These are phyloP conservation scores for Peromyscus eremicus DNA, from an alignment of 2,797 vertebrate species.

Conservation along the genomic window DNA sequence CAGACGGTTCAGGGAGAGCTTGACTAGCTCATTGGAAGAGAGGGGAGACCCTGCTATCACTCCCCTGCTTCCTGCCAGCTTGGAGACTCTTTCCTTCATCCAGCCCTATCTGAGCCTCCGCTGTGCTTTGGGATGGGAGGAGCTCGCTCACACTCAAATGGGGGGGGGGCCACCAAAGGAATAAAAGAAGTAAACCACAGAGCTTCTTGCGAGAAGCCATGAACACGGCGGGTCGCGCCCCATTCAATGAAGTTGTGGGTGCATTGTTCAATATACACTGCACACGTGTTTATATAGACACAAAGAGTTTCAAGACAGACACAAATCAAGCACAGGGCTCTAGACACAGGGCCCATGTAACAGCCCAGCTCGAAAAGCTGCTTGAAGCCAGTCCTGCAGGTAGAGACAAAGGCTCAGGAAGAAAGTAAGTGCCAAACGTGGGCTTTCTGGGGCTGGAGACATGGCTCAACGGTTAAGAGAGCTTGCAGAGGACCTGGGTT, in stretches of 20 bases:
- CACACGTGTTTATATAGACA: background rate
- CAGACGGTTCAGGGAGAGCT: background rate
- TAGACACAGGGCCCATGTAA: background rate
- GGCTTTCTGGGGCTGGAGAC: background rate
- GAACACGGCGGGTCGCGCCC: background rate
- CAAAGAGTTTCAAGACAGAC: background rate
- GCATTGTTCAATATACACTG: background rate
- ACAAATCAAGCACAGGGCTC: background rate
- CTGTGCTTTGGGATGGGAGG: background rate
- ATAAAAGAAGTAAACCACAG: background rate
- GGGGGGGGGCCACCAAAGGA: background rate
- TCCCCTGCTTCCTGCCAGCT: background rate
- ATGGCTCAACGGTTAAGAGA: background rate
- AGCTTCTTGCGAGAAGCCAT: too few relatives aligned
- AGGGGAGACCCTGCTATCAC: background rate
- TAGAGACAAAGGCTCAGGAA: background rate
- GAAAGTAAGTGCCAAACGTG: background rate
- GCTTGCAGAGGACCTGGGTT: background rate
- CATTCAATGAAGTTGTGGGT: background rate
- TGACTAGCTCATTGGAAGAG: background rate
- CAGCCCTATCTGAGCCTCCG: background rate
- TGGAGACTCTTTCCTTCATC: background rate
- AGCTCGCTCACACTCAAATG: background rate
- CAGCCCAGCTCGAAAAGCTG: background rate
- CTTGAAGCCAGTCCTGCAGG: background rate